Base-by-base conservation (phyloP, 2,113 vertebrate genomes). In the Corythornis cristatus region DNA sequence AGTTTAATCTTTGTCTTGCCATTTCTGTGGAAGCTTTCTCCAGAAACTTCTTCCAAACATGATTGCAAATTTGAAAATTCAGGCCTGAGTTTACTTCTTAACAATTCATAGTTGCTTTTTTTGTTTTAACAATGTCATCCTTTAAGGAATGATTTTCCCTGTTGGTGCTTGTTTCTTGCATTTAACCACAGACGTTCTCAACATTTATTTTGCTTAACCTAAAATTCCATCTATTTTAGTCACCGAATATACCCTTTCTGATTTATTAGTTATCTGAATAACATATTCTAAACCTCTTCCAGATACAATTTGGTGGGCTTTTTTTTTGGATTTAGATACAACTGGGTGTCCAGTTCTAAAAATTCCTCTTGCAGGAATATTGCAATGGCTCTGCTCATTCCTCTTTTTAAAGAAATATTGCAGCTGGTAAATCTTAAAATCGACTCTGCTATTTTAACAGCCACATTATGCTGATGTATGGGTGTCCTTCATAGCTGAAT, bases 251-350 rank as follows among this genome's bases (percentile, higher is more conserved):
- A 65, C 8, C 4, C 7, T 82, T 11, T 60, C 12, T 12, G 50
- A 45, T 72, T 60, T 72, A 37, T 11, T 73, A 5, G 3, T n/a
- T 17, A 71, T 58, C 22, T 75, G 25, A 85, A 29, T 43, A 81
- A 17, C 26, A 51, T 64, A 67, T 87, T 79, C 35, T 13, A 67
- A 74, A 26, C 6, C 7, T 87, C 16, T 75, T 71, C 4, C 10
- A 26, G 3, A 26, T 40, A 37, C 13, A 74, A 15, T 74, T 72
- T 53, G 1, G 8, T 42, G 23, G 2, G 1, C 0, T 51, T 74
- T 71, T 37, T 37, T 37, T 37, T 37, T 37, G 37, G 37, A 37
- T 37, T 37, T 37, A 10, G 37, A 37, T 48, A 45, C 4, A 67
- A 8, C 8, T 67, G 16, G 2, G 0, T 53, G n/a, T 43, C 15